Base-by-base conservation (phyloP, 2,113 vertebrate genomes). In the Monopterus albus region DNA sequence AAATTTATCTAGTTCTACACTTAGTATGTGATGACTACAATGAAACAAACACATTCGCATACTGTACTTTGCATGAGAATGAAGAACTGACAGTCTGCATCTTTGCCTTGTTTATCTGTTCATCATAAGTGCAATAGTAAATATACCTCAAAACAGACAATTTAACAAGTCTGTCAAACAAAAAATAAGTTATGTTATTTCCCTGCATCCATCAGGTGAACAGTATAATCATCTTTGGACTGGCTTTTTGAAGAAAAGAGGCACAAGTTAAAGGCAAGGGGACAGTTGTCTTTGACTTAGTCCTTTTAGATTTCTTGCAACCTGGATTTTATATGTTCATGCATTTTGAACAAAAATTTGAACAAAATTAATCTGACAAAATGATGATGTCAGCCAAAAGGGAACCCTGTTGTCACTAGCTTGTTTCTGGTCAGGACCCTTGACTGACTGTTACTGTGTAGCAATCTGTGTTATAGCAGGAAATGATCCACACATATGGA, bases 401-500 rank as follows among this genome's bases (percentile, higher is more conserved):
- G 86, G n/a, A 89, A 91, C 91, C 82, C 81, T 62, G 60, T 92
- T 87, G 78, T 87, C 85, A 60, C 73, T 76, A 91, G 91, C 94
- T 92, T 93, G 93, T 93, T 93, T 92, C 88, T 90, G 92, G 87
- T 78, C 79, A 79, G 84, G 77, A 73, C 40, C 68, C 35, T 67
- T 50, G 58, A 92, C 89, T 92, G 91, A 94, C 91, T 91, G 92
- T 93, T 91, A 92, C 86, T 81, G 90, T 88, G 78, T 89, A 92
- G 92, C 93, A 93, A 94, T 72, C 58, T 86, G 89, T 91, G 91
- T 71, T 92, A n/a, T n/a, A 93, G 92, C 93, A 94, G 94, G 95
- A 95, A 94, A 94, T 94, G 93, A 96, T 96, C 95, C 95, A 96
- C 94, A 93, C 84, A 96, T 93, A 94, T 95, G 94, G 95, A 97